Conservation (phyloP, 1,140 invertebrate genomes). For the Drosophila willistoni region DNA sequence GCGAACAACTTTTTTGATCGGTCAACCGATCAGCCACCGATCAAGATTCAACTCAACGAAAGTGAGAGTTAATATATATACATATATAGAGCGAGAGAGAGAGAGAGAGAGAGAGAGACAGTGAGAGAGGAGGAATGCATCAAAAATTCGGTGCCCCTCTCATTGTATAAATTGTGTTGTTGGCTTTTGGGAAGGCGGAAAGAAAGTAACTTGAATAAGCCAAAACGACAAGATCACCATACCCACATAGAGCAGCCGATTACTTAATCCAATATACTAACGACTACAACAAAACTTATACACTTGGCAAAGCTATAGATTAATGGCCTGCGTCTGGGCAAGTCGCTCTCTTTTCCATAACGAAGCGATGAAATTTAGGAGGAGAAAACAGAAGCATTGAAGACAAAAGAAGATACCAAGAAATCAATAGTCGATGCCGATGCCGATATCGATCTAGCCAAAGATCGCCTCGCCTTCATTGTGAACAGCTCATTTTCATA, state of each 20-base stretch:
- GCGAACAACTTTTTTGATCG: conserved; percentile 67
- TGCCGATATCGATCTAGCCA: conserved; percentile 26
- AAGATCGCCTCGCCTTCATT: conserved; percentile 15
- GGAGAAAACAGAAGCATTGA: conserved; percentile 65
- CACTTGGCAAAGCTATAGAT: conserved; percentile 35
- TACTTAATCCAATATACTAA: conserved; percentile 59
- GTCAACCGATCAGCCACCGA: conserved; percentile 22
- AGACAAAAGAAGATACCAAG: conserved; percentile 24
- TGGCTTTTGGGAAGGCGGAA: conserved; percentile 48
- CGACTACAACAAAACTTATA: conserved; percentile 5
- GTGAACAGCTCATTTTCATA: conserved; percentile 14
- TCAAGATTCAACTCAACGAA: conserved; percentile 19
- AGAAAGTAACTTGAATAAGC: conserved; percentile 58
- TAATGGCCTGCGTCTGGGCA: conserved; percentile 55
- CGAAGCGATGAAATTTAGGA: conserved; percentile 58
- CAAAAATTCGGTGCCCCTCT: conserved; percentile 16
- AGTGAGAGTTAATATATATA: conserved; percentile 14
- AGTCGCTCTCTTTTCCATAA: conserved; percentile 36
- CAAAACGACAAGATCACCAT: conserved; percentile 39
- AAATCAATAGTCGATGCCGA: neutral
- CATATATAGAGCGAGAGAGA: neutral
- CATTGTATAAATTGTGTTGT: neutral
- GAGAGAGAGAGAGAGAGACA: neutral
- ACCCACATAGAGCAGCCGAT: conserved; percentile 26
- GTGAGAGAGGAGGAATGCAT: conserved; percentile 16